A percentile compares a stretch with the other conserved stretches of the same genome.
Evolutionary conservation across 1,140 invertebrate species (phyloP).

Genomic region (Idris sp.): DNA sequence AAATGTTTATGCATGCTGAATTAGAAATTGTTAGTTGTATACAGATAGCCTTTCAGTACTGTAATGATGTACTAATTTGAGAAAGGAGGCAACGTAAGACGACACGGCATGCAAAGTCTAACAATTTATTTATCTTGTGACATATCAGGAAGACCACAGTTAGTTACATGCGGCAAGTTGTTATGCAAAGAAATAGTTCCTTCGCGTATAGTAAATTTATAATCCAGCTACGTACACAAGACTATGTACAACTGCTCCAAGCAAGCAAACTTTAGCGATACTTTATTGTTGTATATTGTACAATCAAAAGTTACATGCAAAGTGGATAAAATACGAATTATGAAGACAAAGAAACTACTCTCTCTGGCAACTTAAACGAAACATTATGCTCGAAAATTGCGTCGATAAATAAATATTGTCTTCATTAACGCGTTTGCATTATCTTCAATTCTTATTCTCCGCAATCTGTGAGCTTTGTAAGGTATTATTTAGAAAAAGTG

Average conservation of each 20-base stretch:
- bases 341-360: constrained; percentile 43
- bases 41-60: background rate
- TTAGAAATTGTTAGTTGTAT: too few relatives aligned
- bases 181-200: constrained; percentile 49
- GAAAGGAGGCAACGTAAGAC: constrained; percentile 15
- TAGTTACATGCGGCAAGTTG: constrained; percentile 37
- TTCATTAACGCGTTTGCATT: constrained; percentile 18
- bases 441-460: constrained; percentile 1
- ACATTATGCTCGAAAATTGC: constrained; percentile 12
- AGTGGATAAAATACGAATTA: constrained; percentile 49
- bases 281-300: constrained; percentile 45
- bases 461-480: too few relatives aligned
- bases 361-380: constrained; percentile 9
- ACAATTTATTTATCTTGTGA: constrained; percentile 48
- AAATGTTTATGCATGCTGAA: too few relatives aligned
- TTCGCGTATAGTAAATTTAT: constrained; percentile 50
- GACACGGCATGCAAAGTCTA: constrained; percentile 24
- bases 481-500: constrained; percentile 1
- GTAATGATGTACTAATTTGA: constrained; percentile 16
- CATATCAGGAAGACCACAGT: constrained; percentile 36
- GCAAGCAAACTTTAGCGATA: constrained; percentile 43
- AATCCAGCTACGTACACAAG: constrained; percentile 33
- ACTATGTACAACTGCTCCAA: constrained; percentile 18
- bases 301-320: constrained; percentile 51
- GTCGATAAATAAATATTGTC: constrained; percentile 19